Conservation (phyloP, 2,888 invertebrate species). For the Dendrolimus houi region DNA sequence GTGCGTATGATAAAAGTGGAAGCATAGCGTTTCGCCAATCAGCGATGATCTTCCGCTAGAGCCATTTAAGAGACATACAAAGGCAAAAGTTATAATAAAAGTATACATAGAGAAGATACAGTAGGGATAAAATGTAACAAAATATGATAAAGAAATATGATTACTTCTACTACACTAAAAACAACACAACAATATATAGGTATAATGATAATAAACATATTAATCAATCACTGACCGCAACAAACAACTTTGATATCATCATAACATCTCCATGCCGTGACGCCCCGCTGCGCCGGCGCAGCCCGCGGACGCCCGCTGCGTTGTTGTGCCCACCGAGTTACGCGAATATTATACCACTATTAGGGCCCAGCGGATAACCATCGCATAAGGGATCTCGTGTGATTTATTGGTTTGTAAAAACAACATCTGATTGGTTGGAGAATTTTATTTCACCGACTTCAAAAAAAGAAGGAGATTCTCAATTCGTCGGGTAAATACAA, state of each 20-base stretch:
- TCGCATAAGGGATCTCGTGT: background rate
- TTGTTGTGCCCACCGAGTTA: slow-evolving; percentile 23
- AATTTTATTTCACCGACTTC: background rate
- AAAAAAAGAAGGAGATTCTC: no score
- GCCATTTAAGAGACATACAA: no score
- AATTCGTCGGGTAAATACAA: no score
- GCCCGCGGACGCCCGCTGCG: slow-evolving; percentile 34
- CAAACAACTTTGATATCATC: background rate
- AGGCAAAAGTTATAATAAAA: no score
- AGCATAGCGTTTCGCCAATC: no score
- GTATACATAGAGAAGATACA: no score
- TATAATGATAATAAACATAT: background rate
- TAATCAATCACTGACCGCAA: background rate
- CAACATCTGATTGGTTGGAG: background rate
- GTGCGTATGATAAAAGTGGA: no score
- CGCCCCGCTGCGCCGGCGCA: slow-evolving; percentile 22
- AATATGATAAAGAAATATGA: no score
- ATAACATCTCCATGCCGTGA: slow-evolving; percentile 26
- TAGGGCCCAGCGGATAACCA: slow-evolving; percentile 3
- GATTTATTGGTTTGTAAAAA: background rate
- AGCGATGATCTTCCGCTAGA: no score
- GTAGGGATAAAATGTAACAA: no score
- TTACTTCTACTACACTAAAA: no score
- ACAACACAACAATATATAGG: no score
- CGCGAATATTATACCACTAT: slow-evolving; percentile 1